phyloP scores from a whole-genome alignment of 1,140 invertebrate genomes.

The Drosophila trapezifrons region DNA sequence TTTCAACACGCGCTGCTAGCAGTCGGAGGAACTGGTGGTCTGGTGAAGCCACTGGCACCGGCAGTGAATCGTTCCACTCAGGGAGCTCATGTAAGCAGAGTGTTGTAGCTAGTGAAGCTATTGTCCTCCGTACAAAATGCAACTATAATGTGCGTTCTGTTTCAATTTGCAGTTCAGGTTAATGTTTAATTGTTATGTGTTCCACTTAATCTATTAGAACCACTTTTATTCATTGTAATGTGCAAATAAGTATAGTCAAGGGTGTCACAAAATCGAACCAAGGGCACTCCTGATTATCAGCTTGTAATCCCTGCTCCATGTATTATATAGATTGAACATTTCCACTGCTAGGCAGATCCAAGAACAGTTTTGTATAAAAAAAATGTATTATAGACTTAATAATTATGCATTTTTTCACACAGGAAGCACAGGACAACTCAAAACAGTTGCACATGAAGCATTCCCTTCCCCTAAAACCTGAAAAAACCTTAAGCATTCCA shows the following conservation, averaged over 20 bases:
- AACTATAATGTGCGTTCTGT: not conserved
- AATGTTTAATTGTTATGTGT: too few species aligned
- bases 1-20: slow-evolving; percentile 71
- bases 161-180: too few species aligned
- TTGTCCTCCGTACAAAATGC: not conserved
- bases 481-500: slow-evolving; percentile 35
- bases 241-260: too few species aligned
- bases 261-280: too few species aligned
- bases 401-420: not conserved
- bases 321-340: too few species aligned
- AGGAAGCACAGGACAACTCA: not conserved
- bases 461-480: not conserved
- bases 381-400: not conserved
- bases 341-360: not conserved
- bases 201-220: too few species aligned
- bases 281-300: too few species aligned
- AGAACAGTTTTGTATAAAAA: not conserved
- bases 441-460: slow-evolving; percentile 17
- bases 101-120: not conserved
- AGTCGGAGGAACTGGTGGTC: not conserved
- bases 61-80: slow-evolving; percentile 20
- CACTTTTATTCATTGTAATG: too few species aligned
- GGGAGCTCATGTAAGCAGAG: slow-evolving; percentile 10
- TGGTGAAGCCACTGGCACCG: not conserved
- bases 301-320: too few species aligned